These are phyloP conservation scores for Poliocrania exsul DNA, from an alignment of 2,797 vertebrate genomes.

Conservation along the genomic window DNA sequence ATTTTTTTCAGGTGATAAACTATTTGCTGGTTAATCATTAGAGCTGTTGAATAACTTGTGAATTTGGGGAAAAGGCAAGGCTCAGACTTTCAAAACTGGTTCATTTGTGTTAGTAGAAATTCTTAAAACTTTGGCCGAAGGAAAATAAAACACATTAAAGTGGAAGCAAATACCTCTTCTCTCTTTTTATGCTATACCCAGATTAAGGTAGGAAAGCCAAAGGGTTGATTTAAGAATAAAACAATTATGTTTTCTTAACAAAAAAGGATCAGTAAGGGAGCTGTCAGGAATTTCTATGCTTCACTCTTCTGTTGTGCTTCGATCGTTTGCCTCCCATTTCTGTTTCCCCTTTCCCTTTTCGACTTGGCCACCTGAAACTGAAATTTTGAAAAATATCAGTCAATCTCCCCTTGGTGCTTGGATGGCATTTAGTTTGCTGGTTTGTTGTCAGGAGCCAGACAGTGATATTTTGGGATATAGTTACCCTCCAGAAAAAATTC, in stretches of 20 bases:
- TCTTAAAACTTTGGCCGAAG: background rate
- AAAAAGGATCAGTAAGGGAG: background rate
- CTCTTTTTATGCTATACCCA: background rate
- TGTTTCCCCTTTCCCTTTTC: background rate
- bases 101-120: background rate
- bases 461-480: background rate
- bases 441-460: background rate
- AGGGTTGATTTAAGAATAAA: background rate
- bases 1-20: background rate
- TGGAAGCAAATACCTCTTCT: background rate
- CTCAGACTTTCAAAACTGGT: background rate
- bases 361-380: background rate
- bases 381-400: background rate
- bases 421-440: rapidly evolving
- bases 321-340: background rate
- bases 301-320: rapidly evolving
- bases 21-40: background rate
- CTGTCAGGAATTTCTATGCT: background rate
- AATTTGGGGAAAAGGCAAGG: background rate
- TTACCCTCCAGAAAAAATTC: background rate
- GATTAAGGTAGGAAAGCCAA: background rate
- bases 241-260: background rate
- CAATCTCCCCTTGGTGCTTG: background rate
- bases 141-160: background rate
- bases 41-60: background rate